These are phyloP conservation scores for Serrognathus titanus DNA, from an alignment of 2,888 invertebrate genomes.

Conservation along the genomic window DNA sequence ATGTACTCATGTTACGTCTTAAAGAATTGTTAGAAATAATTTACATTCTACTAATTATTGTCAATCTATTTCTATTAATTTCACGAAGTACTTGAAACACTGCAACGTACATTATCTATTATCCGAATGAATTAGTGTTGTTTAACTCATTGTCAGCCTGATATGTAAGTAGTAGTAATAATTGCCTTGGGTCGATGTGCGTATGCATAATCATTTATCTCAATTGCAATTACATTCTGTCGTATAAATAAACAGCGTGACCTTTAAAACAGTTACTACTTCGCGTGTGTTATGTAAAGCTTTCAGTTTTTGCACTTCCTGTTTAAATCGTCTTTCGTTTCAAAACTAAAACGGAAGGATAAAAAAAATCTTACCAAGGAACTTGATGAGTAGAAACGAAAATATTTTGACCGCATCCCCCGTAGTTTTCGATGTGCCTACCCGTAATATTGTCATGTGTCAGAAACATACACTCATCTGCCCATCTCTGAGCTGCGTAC, in stretches of 20 bases:
- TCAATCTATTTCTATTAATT: too few species aligned
- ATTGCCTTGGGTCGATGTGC: background rate
- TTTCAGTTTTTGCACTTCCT: too few species aligned
- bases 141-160: too few species aligned
- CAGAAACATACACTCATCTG: conserved; percentile 66
- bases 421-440: conserved; percentile 62
- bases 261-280: background rate
- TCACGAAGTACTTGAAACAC: too few species aligned
- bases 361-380: conserved; percentile 60
- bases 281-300: too few species aligned
- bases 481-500: conserved; percentile 69
- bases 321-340: too few species aligned
- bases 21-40: too few species aligned
- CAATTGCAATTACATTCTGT: background rate
- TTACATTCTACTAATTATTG: too few species aligned
- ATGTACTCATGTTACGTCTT: too few species aligned
- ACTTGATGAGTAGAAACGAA: conserved; percentile 77
- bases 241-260: background rate
- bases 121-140: too few species aligned
- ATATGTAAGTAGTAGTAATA: background rate
- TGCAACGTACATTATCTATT: too few species aligned
- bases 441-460: conserved; percentile 67
- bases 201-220: background rate
- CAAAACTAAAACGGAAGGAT: too few species aligned
- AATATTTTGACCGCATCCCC: conserved; percentile 77